These are phyloP conservation scores for Trididemnum miniatum DNA, from an alignment of 23 tunicate species.

Conservation along the genomic window DNA sequence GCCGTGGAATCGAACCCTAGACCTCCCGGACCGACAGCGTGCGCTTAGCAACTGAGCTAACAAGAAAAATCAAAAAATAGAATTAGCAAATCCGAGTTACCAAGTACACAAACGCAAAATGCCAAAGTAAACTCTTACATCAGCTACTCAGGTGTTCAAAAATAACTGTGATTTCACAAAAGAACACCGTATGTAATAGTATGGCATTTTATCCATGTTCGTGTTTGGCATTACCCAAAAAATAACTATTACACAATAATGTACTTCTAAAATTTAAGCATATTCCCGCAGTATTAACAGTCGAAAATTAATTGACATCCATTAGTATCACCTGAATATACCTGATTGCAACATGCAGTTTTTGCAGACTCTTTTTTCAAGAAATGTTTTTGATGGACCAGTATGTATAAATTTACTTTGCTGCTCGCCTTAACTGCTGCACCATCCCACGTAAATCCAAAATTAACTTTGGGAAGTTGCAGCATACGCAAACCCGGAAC, in stretches of 20 bases:
- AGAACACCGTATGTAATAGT: too few species aligned
- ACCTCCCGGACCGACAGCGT: too few species aligned
- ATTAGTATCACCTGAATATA: not conserved
- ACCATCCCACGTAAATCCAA: slow-evolving; percentile 22
- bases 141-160: too few species aligned
- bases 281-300: not conserved
- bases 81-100: not conserved
- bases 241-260: not conserved
- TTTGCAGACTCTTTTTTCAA: not conserved
- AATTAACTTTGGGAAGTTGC: slow-evolving; percentile 7
- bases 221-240: too few species aligned
- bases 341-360: not conserved
- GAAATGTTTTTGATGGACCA: not conserved
- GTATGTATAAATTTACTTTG: slow-evolving; percentile 1
- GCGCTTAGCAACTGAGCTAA: too few species aligned
- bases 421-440: slow-evolving; percentile 9
- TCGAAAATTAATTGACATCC: not conserved
- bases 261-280: not conserved
- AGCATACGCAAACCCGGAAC: slow-evolving; percentile 16
- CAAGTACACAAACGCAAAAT: not conserved
- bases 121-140: too few species aligned
- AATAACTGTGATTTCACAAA: too few species aligned
- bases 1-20: too few species aligned
- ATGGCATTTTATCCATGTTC: too few species aligned
- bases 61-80: not conserved